Conservation (phyloP, 2,797 vertebrate species). For the Poecilia wingei region DNA sequence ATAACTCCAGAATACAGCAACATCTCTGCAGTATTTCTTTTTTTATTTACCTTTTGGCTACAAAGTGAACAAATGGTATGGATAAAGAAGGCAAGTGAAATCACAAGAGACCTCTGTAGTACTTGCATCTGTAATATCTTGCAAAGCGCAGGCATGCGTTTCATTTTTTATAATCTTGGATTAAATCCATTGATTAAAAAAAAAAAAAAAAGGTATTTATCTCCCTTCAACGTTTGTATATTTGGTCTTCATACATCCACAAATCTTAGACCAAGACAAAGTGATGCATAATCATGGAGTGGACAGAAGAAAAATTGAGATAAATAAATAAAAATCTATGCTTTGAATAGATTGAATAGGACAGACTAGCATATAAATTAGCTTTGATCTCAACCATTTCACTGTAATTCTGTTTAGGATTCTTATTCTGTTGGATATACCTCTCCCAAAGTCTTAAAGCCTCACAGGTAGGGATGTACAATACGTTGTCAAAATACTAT, state of each 20-base stretch:
- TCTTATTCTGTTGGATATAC: background rate
- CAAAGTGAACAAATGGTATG: background rate
- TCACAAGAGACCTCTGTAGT: background rate
- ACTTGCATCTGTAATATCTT: background rate
- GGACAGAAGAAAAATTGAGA: background rate
- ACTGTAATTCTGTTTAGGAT: background rate
- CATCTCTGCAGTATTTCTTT: background rate
- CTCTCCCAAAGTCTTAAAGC: background rate
- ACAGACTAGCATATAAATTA: background rate
- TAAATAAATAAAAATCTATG: background rate
- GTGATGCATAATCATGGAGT: background rate
- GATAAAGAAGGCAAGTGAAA: background rate
- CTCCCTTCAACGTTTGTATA: background rate
- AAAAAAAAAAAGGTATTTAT: background rate
- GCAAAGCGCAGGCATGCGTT: background rate
- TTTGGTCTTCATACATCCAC: background rate
- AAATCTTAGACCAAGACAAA: background rate
- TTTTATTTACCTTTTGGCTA: background rate
- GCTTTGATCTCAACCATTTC: background rate
- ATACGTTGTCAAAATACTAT: background rate
- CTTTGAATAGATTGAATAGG: background rate
- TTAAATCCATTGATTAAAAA: background rate
- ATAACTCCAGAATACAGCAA: background rate
- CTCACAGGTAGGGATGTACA: background rate
- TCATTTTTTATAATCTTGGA: background rate